phyloP scores from a whole-genome alignment of 2,113 vertebrate species.

The Percina caprodes region DNA sequence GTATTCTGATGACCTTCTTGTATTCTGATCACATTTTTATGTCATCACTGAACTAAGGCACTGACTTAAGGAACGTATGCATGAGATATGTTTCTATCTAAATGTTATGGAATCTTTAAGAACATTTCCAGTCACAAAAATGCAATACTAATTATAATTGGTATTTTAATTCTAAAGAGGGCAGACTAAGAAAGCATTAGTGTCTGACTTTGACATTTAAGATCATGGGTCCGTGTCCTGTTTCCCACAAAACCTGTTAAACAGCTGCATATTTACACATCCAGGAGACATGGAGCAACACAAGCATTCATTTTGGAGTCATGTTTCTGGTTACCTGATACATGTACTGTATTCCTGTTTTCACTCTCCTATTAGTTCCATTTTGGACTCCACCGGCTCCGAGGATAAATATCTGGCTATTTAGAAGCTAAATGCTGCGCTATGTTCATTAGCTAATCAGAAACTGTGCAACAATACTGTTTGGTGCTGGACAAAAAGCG shows the following conservation, averaged over 20 bases:
- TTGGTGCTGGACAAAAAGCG: not conserved
- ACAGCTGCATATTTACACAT: not conserved
- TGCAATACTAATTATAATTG: too few species aligned
- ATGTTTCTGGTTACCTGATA: not conserved
- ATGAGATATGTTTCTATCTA: not conserved
- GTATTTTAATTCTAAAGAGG: not conserved
- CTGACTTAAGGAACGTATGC: not conserved
- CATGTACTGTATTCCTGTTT: not conserved
- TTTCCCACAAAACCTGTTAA: not conserved
- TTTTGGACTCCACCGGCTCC: not conserved
- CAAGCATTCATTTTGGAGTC: not conserved
- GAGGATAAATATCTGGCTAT: too few species aligned
- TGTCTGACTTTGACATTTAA: not conserved
- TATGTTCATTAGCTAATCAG: not conserved
- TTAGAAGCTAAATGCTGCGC: not conserved
- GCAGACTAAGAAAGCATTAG: not conserved
- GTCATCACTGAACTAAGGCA: not conserved
- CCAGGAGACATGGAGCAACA: not conserved
- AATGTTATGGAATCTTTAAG: not conserved
- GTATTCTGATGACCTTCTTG: not conserved
- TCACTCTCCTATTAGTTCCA: not conserved
- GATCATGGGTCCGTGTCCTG: too few species aligned
- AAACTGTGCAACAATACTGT: not conserved
- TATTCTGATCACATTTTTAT: not conserved
- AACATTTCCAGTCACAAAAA: too few species aligned